Conservation (phyloP, 2,113 vertebrate species). For the Pseudopodoces humilis region DNA sequence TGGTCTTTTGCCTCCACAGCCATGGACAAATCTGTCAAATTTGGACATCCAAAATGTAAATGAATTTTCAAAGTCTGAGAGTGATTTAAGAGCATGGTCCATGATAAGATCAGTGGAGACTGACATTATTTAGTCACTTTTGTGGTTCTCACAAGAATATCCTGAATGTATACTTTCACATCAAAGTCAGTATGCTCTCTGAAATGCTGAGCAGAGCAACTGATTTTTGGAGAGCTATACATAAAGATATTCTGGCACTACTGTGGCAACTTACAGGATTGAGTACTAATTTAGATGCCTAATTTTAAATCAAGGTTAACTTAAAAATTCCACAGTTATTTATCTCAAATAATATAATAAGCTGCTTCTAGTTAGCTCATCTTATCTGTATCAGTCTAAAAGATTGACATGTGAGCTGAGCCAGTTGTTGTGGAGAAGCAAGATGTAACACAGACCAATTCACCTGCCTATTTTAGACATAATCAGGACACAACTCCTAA, state of each 20-base stretch:
- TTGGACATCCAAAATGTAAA: not conserved
- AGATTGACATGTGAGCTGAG: not conserved
- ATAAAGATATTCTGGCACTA: not conserved
- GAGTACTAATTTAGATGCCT: not conserved
- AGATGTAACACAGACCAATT: not conserved
- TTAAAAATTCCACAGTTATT: not conserved
- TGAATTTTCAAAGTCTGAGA: not conserved
- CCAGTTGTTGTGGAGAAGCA: not conserved
- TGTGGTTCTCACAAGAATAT: not conserved
- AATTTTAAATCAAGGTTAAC: not conserved
- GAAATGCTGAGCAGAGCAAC: not conserved
- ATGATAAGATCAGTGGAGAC: not conserved
- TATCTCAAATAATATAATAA: not conserved
- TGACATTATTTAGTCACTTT: not conserved
- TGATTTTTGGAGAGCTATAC: not conserved
- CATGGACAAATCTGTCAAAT: not conserved
- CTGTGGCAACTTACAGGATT: not conserved
- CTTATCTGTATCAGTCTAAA: not conserved
- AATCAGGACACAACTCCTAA: not conserved
- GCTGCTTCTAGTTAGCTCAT: not conserved
- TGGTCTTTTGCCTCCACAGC: not conserved
- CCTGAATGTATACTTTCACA: not conserved
- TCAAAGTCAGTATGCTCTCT: not conserved
- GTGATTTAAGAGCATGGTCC: not conserved
- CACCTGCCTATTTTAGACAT: not conserved